These are phyloP conservation scores for Latheticus oryzae DNA, from an alignment of 2,888 invertebrate species.

Conservation along the genomic window DNA sequence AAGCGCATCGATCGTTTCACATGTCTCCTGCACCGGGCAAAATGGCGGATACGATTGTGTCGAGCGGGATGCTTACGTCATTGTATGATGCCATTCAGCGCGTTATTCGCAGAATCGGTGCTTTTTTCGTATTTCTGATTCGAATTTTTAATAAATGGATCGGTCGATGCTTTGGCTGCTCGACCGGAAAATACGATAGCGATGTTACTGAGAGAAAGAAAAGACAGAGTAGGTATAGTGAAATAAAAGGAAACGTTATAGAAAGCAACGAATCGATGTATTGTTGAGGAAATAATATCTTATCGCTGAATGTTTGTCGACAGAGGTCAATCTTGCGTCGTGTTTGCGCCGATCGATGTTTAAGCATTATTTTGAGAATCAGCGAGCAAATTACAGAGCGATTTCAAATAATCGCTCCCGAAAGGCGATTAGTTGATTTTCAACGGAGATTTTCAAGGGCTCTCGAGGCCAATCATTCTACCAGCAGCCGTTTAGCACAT, in stretches of 20 bases:
- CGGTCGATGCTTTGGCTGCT: constrained; percentile 14
- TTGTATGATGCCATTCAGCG: constrained; percentile 19
- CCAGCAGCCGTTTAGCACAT: constrained; percentile 51
- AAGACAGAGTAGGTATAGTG: too few species aligned
- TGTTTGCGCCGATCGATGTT: constrained; percentile 1
- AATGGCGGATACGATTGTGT: constrained; percentile 56
- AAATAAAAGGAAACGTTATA: too few species aligned
- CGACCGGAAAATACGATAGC: constrained; percentile 33
- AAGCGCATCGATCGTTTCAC: constrained; percentile 62
- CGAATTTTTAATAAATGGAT: constrained; percentile 12
- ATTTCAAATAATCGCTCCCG: constrained; percentile 16
- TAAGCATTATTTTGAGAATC: constrained; percentile 3
- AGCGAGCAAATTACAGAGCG: constrained; percentile 13
- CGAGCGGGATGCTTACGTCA: constrained; percentile 42
- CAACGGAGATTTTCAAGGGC: constrained; percentile 36
- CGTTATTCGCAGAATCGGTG: background rate
- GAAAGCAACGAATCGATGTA: background rate
- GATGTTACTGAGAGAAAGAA: too few species aligned
- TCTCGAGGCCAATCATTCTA: constrained; percentile 54
- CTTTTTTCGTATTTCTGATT: constrained; percentile 1
- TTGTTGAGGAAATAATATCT: background rate
- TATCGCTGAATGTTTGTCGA: too few species aligned
- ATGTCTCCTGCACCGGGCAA: constrained; percentile 64
- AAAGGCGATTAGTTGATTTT: constrained; percentile 36
- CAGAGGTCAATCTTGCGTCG: background rate